These are phyloP conservation scores for Procambarus virginalis DNA, from an alignment of 1,140 invertebrate species.

Conservation along the genomic window DNA sequence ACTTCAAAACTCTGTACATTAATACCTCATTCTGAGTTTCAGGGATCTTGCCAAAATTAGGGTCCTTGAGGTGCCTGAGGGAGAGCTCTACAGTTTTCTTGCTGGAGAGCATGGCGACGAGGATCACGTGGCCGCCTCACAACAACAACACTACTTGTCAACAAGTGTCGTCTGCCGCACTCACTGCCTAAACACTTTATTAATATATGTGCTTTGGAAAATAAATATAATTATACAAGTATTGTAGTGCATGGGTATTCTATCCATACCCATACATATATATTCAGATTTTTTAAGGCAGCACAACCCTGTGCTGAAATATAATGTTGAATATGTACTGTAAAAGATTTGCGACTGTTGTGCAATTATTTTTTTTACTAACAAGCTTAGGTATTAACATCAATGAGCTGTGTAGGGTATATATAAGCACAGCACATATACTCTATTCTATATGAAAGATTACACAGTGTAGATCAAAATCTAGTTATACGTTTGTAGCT, in stretches of 20 bases:
- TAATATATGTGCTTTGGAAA: too few relatives aligned
- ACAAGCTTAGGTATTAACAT: not conserved
- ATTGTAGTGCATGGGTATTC: too few relatives aligned
- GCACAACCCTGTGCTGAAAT: too few relatives aligned
- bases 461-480: too few relatives aligned
- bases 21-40: conserved; percentile 25
- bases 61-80: conserved; percentile 21
- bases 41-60: conserved; percentile 19
- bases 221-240: too few relatives aligned
- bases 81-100: conserved; percentile 22
- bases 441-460: too few relatives aligned
- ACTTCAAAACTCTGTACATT: not conserved
- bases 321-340: not conserved
- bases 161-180: not conserved
- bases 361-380: not conserved
- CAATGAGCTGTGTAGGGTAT: not conserved
- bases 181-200: not conserved
- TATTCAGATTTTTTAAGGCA: not conserved
- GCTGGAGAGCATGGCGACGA: not conserved
- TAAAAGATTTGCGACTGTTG: not conserved
- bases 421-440: not conserved
- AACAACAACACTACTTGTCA: not conserved
- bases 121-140: not conserved
- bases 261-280: too few relatives aligned
- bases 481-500: too few relatives aligned